Conservation (phyloP, 2,113 vertebrate genomes). For the Scartelaos histophorus region DNA sequence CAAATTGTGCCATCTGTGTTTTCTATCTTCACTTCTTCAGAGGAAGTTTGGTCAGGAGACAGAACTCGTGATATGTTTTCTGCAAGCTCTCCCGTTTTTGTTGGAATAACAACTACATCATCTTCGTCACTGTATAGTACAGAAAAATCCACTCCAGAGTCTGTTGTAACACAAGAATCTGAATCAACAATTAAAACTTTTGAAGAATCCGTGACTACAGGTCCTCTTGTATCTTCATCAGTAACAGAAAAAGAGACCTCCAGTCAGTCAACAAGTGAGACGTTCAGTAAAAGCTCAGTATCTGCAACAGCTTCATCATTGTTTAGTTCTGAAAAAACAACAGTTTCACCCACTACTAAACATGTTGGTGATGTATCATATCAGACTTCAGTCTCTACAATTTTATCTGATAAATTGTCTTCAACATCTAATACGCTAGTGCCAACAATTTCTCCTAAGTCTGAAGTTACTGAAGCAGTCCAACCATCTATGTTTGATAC, state of each 20-base stretch:
- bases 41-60: neutral
- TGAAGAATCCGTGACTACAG: neutral
- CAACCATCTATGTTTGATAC: neutral
- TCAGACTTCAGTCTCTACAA: neutral
- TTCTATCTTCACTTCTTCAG: neutral
- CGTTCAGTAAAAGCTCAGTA: neutral
- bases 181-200: neutral
- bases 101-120: neutral
- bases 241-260: conserved; percentile 4
- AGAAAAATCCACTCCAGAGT: neutral
- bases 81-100: neutral
- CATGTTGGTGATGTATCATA: neutral
- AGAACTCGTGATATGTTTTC: neutral
- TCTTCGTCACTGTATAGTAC: neutral
- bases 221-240: neutral
- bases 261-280: neutral
- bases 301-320: conserved; percentile 8
- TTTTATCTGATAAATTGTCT: neutral
- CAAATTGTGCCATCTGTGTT: neutral
- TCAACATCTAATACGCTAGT: neutral
- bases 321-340: neutral
- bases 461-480: neutral
- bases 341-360: neutral
- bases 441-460: neutral
- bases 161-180: neutral